A percentile compares a stretch with the other conserved stretches of the same genome.
phyloP scores from a whole-genome alignment of 2,113 vertebrate species.

The Pleuronectes platessa region DNA sequence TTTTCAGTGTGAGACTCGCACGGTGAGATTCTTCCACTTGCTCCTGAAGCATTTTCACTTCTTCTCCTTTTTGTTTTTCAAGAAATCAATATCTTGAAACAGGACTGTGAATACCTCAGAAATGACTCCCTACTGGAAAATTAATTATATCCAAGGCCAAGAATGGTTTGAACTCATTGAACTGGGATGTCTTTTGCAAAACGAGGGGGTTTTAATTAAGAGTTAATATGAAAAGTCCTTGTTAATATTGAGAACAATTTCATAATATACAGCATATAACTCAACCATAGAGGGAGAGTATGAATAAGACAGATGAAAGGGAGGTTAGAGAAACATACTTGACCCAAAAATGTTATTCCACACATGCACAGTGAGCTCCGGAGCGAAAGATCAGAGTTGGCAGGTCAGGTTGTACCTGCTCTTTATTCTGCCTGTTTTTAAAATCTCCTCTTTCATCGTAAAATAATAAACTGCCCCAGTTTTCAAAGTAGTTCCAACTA shows the following conservation, averaged over 20 bases:
- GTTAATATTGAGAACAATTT: no score
- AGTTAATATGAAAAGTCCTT: background rate
- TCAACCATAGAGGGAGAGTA: no score
- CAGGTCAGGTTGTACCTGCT: slow-evolving; percentile 1
- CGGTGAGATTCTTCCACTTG: no score
- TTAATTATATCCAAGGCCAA: background rate
- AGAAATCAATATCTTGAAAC: background rate
- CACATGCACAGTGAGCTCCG: no score
- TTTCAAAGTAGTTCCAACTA: background rate
- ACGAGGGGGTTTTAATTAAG: background rate
- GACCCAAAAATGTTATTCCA: no score
- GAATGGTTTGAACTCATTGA: background rate
- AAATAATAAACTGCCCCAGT: background rate
- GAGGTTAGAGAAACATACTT: no score
- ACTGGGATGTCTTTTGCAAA: background rate
- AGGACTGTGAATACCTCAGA: no score
- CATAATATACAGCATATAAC: no score
- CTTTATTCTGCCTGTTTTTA: background rate
- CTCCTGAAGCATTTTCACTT: no score
- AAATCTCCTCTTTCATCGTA: background rate
- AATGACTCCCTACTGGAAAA: background rate
- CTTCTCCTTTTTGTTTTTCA: background rate
- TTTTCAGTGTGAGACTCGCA: background rate
- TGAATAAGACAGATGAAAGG: no score
- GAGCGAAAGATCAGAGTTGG: background rate